These are phyloP conservation scores for Hydropsyche tenuis DNA, from an alignment of 1,140 invertebrate species.

Conservation along the genomic window DNA sequence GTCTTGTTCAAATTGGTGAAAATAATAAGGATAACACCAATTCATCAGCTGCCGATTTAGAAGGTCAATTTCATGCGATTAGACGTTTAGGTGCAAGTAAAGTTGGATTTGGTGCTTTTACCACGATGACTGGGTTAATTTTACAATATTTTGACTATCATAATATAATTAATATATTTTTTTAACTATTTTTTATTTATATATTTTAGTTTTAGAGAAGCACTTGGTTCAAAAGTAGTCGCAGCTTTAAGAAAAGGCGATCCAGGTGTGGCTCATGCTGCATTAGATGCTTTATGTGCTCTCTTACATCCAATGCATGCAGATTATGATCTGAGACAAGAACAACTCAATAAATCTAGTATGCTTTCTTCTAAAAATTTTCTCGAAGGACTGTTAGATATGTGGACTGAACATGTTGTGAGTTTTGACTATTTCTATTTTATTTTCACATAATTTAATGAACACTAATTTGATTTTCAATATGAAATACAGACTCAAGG, in stretches of 20 bases:
- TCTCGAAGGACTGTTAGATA: constrained; percentile 90
- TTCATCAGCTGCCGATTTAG: constrained; percentile 74
- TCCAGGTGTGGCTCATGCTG: constrained; percentile 91
- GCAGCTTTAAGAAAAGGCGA: constrained; percentile 88
- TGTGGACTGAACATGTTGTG: constrained; percentile 96
- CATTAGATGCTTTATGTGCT: constrained; percentile 96
- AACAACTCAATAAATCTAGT: constrained; percentile 97
- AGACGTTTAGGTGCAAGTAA: constrained; percentile 94
- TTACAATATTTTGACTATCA: no score
- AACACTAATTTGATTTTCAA: not conserved
- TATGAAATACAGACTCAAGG: constrained; percentile 55
- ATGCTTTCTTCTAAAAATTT: constrained; percentile 92
- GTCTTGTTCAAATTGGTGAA: constrained; percentile 79
- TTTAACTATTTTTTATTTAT: constrained; percentile 5
- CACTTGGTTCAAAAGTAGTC: constrained; percentile 90
- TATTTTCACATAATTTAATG: not conserved
- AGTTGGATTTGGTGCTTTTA: constrained; percentile 96
- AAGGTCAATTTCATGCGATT: constrained; percentile 94
- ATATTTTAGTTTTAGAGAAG: constrained; percentile 84
- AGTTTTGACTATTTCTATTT: constrained; percentile 55
- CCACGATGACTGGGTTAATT: constrained; percentile 79
- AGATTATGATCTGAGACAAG: constrained; percentile 92
- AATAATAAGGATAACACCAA: constrained; percentile 72
- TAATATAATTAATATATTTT: not conserved
- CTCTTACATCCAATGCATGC: constrained; percentile 99